A percentile compares a stretch with the other conserved stretches of the same genome.
Conservation (phyloP, 2,888 invertebrate species). For the Zaprionus bogoriensis region DNA sequence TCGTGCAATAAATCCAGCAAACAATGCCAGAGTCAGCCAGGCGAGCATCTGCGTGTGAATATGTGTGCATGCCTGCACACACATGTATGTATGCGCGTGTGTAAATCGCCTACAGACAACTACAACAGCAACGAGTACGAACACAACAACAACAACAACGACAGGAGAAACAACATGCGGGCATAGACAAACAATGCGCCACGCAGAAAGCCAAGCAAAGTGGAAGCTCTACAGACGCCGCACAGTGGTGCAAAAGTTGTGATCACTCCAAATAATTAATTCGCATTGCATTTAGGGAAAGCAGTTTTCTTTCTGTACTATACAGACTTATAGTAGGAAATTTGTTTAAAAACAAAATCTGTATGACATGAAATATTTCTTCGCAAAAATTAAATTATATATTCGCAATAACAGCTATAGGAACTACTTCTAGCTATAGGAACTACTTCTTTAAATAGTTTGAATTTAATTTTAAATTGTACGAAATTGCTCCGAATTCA, state of each 20-base stretch:
- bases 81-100: slow-evolving; percentile 11
- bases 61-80: slow-evolving; percentile 18
- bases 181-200: slow-evolving; percentile 59
- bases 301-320: too few species aligned
- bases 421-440: too few species aligned
- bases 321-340: too few species aligned
- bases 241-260: slow-evolving; percentile 30
- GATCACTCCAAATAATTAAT: neutral
- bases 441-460: too few species aligned
- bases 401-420: too few species aligned
- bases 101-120: slow-evolving; percentile 48
- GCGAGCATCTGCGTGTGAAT: slow-evolving; percentile 23
- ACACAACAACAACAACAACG: slow-evolving; percentile 23
- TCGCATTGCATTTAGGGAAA: neutral
- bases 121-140: slow-evolving; percentile 1
- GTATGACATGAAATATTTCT: too few species aligned
- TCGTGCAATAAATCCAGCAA: slow-evolving; percentile 74
- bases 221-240: slow-evolving; percentile 13
- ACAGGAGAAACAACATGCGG: too few species aligned
- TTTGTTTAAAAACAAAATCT: too few species aligned
- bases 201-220: slow-evolving; percentile 25
- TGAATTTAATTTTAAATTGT: too few species aligned
- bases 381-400: too few species aligned
- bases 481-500: too few species aligned
- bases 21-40: slow-evolving; percentile 61